Percentiles rank a stretch among this genome's conserved stretches.
Conservation (phyloP, 92 coral and sea anemone species). For the Porites lobata region DNA sequence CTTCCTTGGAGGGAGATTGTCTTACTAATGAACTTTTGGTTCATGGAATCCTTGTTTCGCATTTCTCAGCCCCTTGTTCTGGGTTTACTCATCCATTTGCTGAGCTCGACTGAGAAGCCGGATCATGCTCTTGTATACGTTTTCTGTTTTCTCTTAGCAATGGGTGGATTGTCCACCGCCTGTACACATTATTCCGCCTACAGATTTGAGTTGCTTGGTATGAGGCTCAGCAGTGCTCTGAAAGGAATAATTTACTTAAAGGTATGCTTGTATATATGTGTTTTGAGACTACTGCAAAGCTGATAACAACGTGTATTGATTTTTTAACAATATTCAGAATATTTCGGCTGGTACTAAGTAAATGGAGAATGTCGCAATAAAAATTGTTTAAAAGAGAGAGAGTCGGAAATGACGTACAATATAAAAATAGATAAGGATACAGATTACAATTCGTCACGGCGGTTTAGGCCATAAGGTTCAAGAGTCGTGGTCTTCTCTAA, state of each 20-base stretch:
- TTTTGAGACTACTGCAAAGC: neutral
- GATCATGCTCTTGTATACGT: neutral
- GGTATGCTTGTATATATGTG: neutral
- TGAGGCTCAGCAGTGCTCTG: constrained; percentile 25
- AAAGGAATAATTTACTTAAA: constrained; percentile 21
- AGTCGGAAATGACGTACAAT: neutral
- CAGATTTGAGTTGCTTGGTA: constrained; percentile 25
- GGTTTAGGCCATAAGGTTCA: too few species aligned
- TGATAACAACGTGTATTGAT: neutral
- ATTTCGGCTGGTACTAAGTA: neutral
- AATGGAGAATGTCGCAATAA: too few species aligned
- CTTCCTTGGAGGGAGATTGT: neutral
- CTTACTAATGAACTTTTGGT: constrained; percentile 5
- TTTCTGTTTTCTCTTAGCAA: constrained; percentile 12
- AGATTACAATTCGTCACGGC: too few species aligned
- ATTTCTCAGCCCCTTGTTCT: constrained; percentile 32
- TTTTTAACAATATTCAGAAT: too few species aligned
- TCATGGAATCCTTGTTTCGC: constrained; percentile 18
- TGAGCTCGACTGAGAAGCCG: neutral
- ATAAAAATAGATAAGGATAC: too few species aligned
- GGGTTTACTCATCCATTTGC: constrained; percentile 1
- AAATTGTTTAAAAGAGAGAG: too few species aligned
- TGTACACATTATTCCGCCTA: constrained; percentile 25
- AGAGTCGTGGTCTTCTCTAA: too few species aligned
- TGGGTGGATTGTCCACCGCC: constrained; percentile 19